Evolutionary conservation across 1,140 invertebrate genomes (phyloP).

Genomic region (Epicauta chinensis): DNA sequence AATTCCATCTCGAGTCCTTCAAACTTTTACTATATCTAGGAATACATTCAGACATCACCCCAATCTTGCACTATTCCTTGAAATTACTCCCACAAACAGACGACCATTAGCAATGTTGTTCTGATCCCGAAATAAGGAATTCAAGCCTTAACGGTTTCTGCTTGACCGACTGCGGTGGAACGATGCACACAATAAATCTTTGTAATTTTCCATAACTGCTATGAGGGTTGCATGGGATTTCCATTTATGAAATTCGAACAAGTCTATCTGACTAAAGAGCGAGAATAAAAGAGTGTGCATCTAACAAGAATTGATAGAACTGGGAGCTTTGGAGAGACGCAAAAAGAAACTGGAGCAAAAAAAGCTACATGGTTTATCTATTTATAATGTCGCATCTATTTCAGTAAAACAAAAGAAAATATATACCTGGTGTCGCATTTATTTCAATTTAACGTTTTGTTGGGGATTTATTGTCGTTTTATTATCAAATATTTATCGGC

Average conservation of each 20-base stretch:
- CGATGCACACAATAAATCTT: constrained; percentile 26
- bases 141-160: constrained; percentile 23
- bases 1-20: constrained; percentile 12
- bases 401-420: no score
- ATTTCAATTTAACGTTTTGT: no score
- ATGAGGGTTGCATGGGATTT: constrained; percentile 22
- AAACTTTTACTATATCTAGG: no score
- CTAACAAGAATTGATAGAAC: no score
- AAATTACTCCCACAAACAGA: constrained; percentile 8
- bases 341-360: no score
- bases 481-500: constrained; percentile 15
- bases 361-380: no score
- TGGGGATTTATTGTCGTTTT: constrained; percentile 8
- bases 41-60: constrained; percentile 1
- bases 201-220: constrained; percentile 28
- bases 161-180: constrained; percentile 23
- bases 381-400: no score
- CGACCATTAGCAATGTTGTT: constrained; percentile 3
- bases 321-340: no score
- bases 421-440: no score
- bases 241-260: constrained; percentile 15
- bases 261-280: neutral
- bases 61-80: constrained; percentile 11
- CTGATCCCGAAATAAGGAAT: constrained; percentile 14
- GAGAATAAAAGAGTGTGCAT: no score